Conservation (phyloP, 1,140 invertebrate species). For the Ladona fulva region DNA sequence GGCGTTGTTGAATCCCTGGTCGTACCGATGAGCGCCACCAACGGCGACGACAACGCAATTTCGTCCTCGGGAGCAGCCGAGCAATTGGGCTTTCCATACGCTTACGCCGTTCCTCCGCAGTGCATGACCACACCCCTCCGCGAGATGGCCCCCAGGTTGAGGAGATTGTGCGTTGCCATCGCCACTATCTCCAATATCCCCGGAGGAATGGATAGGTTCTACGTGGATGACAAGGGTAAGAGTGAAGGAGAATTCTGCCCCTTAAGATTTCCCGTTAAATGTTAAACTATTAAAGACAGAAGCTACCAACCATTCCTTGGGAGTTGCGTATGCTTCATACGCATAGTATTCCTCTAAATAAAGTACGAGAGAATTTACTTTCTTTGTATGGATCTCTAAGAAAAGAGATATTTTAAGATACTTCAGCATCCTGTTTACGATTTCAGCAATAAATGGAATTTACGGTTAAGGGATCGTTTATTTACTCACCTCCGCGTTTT, state of each 20-base stretch:
- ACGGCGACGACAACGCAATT: neutral
- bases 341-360: too few species aligned
- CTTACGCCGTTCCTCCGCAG: slow-evolving; percentile 33
- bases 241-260: neutral
- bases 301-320: too few species aligned
- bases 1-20: neutral
- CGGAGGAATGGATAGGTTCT: slow-evolving; percentile 41
- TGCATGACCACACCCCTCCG: slow-evolving; percentile 43
- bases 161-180: slow-evolving; percentile 43
- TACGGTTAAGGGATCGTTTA: too few species aligned
- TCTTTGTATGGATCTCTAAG: too few species aligned
- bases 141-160: slow-evolving; percentile 43
- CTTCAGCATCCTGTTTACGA: too few species aligned
- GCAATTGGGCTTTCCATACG: neutral
- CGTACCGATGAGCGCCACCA: neutral
- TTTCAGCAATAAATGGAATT: too few species aligned
- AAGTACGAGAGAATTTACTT: too few species aligned
- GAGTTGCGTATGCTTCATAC: too few species aligned
- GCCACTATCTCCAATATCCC: slow-evolving; percentile 42
- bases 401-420: too few species aligned
- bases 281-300: too few species aligned
- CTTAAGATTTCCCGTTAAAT: neutral
- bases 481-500: too few species aligned
- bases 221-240: slow-evolving; percentile 41
- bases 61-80: neutral